Evolutionary conservation across 2,888 invertebrate species (phyloP).

Genomic region (Drosophila siamana): DNA sequence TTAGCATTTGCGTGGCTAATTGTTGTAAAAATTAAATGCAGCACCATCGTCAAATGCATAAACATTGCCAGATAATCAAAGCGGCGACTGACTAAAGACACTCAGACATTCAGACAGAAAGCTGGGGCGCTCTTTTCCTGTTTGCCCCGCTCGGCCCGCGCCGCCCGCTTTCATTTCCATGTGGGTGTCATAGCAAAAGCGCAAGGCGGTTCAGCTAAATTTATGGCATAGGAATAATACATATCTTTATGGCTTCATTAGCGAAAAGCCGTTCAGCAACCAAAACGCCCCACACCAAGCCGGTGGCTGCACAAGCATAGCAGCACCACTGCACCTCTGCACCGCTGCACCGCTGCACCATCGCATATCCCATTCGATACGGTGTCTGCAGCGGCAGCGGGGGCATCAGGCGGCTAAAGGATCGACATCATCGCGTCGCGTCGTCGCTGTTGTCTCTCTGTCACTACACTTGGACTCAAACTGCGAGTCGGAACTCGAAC

Average conservation of each 20-base stretch:
- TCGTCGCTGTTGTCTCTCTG: slow-evolving; percentile 45
- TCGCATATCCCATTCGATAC: slow-evolving; percentile 70
- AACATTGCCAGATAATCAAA: slow-evolving; percentile 59
- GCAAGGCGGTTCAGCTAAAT: slow-evolving; percentile 63
- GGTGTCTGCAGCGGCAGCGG: slow-evolving; percentile 67
- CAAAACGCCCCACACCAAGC: slow-evolving; percentile 48
- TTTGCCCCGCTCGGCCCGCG: slow-evolving; percentile 1
- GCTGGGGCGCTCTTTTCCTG: slow-evolving; percentile 20
- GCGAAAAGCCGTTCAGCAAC: slow-evolving; percentile 70
- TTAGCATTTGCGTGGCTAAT: slow-evolving; percentile 73
- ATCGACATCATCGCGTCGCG: slow-evolving; percentile 54
- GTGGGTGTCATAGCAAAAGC: slow-evolving; percentile 66
- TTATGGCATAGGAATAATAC: slow-evolving; percentile 78
- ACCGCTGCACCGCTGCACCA: slow-evolving; percentile 14
- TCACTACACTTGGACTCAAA: slow-evolving; percentile 38
- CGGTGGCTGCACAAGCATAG: slow-evolving; percentile 2
- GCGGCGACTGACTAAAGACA: slow-evolving; percentile 29
- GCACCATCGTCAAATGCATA: slow-evolving; percentile 68
- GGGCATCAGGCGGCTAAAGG: slow-evolving; percentile 45
- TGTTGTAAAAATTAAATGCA: slow-evolving; percentile 78
- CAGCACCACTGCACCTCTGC: not conserved
- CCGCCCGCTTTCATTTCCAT: slow-evolving; percentile 34
- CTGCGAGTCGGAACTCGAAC: slow-evolving; percentile 12
- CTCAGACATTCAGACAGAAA: slow-evolving; percentile 5
- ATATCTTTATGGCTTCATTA: slow-evolving; percentile 85